Conservation (phyloP, 2,797 vertebrate genomes). For the Scolopax bukidnonensis region DNA sequence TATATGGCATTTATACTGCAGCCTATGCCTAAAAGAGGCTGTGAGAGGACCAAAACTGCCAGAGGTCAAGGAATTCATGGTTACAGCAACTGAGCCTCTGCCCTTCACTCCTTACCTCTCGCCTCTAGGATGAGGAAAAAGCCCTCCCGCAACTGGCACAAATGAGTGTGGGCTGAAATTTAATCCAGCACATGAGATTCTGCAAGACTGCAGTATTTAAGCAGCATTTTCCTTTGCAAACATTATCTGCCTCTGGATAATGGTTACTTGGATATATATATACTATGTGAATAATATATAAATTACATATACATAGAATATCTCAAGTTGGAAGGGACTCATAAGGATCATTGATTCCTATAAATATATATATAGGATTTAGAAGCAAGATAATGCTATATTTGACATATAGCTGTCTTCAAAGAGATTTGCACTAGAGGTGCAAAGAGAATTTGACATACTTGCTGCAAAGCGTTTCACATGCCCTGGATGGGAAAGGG, state of each 20-base stretch:
- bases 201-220: neutral
- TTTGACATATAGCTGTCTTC: neutral
- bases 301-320: neutral
- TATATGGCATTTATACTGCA: neutral
- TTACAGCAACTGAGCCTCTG: neutral
- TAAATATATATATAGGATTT: neutral
- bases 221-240: neutral
- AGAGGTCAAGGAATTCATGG: conserved; percentile 23
- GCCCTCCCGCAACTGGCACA: neutral
- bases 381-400: neutral
- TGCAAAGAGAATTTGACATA: neutral
- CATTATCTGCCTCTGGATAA: neutral
- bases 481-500: rapidly evolving
- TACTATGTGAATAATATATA: neutral
- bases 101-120: neutral
- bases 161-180: neutral
- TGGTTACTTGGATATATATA: conserved; percentile 25
- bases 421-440: neutral
- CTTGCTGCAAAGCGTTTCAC: neutral
- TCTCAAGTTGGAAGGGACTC: neutral
- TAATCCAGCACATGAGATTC: neutral
- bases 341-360: neutral
- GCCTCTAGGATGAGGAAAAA: neutral
- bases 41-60: neutral
- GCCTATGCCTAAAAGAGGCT: conserved; percentile 25